A percentile compares a stretch with the other conserved stretches of the same genome.
Evolutionary conservation across 1,140 invertebrate genomes (phyloP).

Genomic region (Solenopsis invicta): DNA sequence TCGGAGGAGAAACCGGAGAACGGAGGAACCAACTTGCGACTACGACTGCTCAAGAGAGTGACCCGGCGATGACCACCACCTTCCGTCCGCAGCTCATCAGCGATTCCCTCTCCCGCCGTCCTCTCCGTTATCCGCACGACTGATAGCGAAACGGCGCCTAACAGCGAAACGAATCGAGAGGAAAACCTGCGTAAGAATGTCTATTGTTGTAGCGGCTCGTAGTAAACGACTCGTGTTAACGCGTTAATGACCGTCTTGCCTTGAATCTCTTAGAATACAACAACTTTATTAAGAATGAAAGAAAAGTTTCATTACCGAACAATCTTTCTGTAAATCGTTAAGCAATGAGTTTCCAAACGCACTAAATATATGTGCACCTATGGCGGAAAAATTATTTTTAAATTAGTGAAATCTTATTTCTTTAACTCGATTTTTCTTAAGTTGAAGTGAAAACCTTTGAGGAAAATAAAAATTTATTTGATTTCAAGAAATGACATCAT

Average conservation of each 20-base stretch:
- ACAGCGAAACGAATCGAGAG: neutral
- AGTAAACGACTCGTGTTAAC: neutral
- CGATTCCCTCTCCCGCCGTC: constrained; percentile 3
- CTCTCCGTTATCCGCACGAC: constrained; percentile 33
- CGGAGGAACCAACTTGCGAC: constrained; percentile 49
- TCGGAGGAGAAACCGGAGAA: constrained; percentile 4
- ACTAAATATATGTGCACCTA: neutral
- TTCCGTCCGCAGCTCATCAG: constrained; percentile 51
- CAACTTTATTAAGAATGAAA: neutral
- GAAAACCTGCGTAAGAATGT: neutral
- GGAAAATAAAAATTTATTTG: no score
- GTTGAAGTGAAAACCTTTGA: no score
- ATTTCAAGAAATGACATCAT: no score
- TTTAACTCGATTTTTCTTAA: no score
- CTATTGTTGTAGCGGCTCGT: neutral
- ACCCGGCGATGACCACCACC: constrained; percentile 66
- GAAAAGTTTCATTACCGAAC: neutral
- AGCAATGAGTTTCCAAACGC: neutral
- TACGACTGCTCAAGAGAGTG: constrained; percentile 55
- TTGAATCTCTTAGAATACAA: neutral
- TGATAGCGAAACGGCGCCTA: constrained; percentile 61
- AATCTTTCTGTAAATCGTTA: neutral
- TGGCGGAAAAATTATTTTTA: no score
- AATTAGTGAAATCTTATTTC: no score
- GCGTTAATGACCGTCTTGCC: neutral